Percentiles rank a stretch among this genome's conserved stretches.
Evolutionary conservation across 2,888 invertebrate species (phyloP).

Genomic region (Stenchaetothrips biformis): DNA sequence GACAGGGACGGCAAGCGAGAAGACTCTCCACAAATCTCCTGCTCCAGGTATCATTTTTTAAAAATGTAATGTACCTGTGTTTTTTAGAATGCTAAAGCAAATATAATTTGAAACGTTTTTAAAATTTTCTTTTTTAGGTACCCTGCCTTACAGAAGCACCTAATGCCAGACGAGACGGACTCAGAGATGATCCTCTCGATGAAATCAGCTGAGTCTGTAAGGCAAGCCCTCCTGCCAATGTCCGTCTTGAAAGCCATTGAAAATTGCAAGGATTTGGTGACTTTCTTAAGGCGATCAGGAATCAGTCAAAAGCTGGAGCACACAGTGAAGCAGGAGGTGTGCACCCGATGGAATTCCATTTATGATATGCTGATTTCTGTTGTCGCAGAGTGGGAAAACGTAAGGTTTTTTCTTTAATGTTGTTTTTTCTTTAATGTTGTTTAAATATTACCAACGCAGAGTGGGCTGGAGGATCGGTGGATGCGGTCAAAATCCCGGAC

Average conservation of each 20-base stretch:
- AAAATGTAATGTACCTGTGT: too few species aligned
- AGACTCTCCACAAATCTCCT: neutral
- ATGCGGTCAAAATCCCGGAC: too few species aligned
- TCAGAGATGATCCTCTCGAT: too few species aligned
- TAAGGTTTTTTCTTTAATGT: neutral
- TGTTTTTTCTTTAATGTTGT: neutral
- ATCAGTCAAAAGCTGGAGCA: neutral
- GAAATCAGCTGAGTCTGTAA: too few species aligned
- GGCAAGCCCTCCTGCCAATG: too few species aligned
- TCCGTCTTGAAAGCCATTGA: neutral
- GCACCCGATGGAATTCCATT: neutral
- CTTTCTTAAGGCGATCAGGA: neutral
- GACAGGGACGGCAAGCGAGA: neutral
- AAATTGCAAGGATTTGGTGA: neutral
- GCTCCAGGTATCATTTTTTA: neutral
- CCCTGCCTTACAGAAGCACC: too few species aligned
- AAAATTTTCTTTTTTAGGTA: too few species aligned
- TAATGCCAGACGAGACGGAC: too few species aligned
- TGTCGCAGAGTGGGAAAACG: neutral
- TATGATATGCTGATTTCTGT: neutral
- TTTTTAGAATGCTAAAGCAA: too few species aligned
- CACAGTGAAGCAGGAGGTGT: neutral
- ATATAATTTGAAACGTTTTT: too few species aligned
- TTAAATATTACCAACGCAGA: too few species aligned
- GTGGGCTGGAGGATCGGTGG: too few species aligned